These are phyloP conservation scores for Sthenelais limicola DNA, from an alignment of 2,888 invertebrate species.

Conservation along the genomic window DNA sequence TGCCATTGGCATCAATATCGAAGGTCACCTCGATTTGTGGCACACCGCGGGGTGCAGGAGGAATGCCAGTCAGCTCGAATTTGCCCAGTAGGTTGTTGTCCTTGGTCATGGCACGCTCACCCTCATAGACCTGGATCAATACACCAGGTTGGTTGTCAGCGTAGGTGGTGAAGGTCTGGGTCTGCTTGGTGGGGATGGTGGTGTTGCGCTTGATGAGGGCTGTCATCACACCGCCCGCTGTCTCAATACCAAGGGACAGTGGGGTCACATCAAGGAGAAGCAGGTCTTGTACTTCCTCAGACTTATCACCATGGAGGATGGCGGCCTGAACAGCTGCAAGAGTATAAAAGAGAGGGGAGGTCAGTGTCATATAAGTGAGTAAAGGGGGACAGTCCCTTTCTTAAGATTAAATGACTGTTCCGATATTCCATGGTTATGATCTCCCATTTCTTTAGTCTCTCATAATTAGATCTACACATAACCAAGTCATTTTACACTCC, in stretches of 20 bases:
- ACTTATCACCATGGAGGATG: slow-evolving; percentile 75
- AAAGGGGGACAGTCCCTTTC: too few relatives aligned
- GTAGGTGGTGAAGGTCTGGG: slow-evolving; percentile 96
- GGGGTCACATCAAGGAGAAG: slow-evolving; percentile 72
- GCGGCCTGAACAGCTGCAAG: slow-evolving; percentile 90
- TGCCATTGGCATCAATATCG: slow-evolving; percentile 83
- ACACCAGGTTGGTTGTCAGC: slow-evolving; percentile 91
- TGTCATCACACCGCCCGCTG: slow-evolving; percentile 95
- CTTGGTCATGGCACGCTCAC: slow-evolving; percentile 72
- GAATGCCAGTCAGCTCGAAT: slow-evolving; percentile 80
- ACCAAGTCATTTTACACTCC: too few relatives aligned
- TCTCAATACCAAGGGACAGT: slow-evolving; percentile 89
- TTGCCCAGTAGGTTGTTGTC: slow-evolving; percentile 87
- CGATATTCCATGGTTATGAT: too few relatives aligned
- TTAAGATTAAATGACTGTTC: too few relatives aligned
- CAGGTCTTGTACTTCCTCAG: slow-evolving; percentile 72
- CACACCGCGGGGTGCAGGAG: slow-evolving; percentile 85
- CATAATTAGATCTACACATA: too few relatives aligned
- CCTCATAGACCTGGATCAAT: slow-evolving; percentile 68
- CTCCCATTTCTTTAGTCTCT: too few relatives aligned
- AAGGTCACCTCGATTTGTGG: slow-evolving; percentile 80
- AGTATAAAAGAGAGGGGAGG: neutral
- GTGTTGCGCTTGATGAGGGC: slow-evolving; percentile 97
- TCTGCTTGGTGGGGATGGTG: slow-evolving; percentile 96
- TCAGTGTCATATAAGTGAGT: too few relatives aligned